These are phyloP conservation scores for Ormyrus nitidulus DNA, from an alignment of 2,888 invertebrate genomes.

Conservation along the genomic window DNA sequence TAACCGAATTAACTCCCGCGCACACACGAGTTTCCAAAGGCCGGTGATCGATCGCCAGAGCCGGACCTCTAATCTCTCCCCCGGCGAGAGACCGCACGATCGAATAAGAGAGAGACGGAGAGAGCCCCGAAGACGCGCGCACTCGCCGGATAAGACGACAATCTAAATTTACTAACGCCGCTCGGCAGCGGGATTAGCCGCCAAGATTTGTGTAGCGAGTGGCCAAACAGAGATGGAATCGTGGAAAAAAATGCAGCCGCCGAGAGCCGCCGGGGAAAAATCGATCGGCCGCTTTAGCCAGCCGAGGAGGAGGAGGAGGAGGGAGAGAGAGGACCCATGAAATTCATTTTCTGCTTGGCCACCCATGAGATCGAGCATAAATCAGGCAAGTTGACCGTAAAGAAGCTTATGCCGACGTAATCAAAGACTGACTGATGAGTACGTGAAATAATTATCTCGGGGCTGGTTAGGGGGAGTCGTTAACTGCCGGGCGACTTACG, in stretches of 20 bases:
- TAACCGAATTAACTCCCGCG: constrained; percentile 24
- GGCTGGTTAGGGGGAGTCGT: constrained; percentile 23
- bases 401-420: constrained; percentile 51
- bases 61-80: constrained; percentile 23
- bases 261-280: neutral
- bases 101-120: neutral
- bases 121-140: neutral
- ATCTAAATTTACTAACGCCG: constrained; percentile 37
- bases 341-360: constrained; percentile 59
- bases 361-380: constrained; percentile 57
- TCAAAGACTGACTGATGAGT: constrained; percentile 55
- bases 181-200: constrained; percentile 15
- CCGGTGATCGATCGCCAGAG: constrained; percentile 26
- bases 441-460: constrained; percentile 52
- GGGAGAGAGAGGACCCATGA: constrained; percentile 21
- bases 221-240: constrained; percentile 20
- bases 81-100: neutral
- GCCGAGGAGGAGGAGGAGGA: neutral
- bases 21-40: neutral
- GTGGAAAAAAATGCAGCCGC: constrained; percentile 2
- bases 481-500: constrained; percentile 17
- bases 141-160: constrained; percentile 35
- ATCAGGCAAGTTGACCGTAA: constrained; percentile 55
- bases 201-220: constrained; percentile 5
- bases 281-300: neutral